phyloP scores from a whole-genome alignment of 2,797 vertebrate species.

The Alca torda region DNA sequence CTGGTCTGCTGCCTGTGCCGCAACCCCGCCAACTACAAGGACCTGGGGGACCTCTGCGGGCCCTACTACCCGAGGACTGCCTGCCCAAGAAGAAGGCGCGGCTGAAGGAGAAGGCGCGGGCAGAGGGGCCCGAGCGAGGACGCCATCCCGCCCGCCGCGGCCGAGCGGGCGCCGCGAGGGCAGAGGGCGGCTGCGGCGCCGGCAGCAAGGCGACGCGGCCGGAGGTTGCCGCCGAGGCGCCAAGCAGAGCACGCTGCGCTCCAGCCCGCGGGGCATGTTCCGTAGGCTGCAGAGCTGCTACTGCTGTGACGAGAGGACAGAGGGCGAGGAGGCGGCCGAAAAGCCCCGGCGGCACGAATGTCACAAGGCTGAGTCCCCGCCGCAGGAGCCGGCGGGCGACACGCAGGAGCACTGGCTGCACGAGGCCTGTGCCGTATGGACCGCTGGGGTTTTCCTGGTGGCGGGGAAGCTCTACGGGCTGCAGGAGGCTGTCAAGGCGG shows the following conservation, averaged over 20 bases:
- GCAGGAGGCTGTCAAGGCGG: constrained; percentile 90
- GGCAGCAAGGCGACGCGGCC: constrained; percentile 33
- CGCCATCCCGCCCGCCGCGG: neutral
- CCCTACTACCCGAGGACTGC: constrained; percentile 92
- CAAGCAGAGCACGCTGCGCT: constrained; percentile 77
- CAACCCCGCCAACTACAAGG: constrained; percentile 93
- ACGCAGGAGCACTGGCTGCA: constrained; percentile 97
- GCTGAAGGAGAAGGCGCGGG: constrained; percentile 75
- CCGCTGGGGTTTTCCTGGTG: constrained; percentile 92
- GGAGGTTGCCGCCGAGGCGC: constrained; percentile 63
- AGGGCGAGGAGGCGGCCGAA: constrained; percentile 80
- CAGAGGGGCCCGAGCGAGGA: constrained; percentile 62
- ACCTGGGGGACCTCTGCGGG: constrained; percentile 94
- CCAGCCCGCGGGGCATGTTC: constrained; percentile 88
- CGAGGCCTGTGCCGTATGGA: constrained; percentile 95
- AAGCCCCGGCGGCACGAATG: constrained; percentile 83
- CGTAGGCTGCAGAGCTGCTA: constrained; percentile 87
- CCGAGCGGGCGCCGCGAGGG: constrained; percentile 65
- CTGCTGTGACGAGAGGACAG: constrained; percentile 81
- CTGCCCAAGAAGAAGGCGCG: constrained; percentile 88
- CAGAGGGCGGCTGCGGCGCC: constrained; percentile 30
- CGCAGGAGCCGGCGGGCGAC: constrained; percentile 86
- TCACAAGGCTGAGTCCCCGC: constrained; percentile 75
- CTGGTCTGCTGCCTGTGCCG: constrained; percentile 92
- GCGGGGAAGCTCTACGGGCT: constrained; percentile 94